Conservation (phyloP, 2,888 invertebrate genomes). For the Cephus runcator region DNA sequence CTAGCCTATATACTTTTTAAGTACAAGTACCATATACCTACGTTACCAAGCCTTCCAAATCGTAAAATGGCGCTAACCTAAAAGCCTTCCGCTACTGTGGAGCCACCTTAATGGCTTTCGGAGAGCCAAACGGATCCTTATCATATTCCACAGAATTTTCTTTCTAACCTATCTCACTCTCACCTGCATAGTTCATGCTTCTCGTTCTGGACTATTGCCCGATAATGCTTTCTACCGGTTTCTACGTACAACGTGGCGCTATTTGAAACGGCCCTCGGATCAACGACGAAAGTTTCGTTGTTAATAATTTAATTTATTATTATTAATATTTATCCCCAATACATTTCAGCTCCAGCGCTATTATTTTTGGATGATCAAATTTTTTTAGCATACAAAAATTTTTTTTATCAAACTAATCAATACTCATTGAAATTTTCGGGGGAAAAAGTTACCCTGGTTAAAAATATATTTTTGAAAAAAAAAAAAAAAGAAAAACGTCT, state of each 20-base stretch:
- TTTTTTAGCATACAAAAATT: not conserved
- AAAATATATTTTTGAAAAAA: slow-evolving; percentile 8
- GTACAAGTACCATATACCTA: not conserved
- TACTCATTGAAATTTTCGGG: slow-evolving; percentile 7
- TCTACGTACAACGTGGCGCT: not conserved
- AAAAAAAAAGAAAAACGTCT: slow-evolving; percentile 26
- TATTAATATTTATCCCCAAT: slow-evolving; percentile 22
- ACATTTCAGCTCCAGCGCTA: not conserved
- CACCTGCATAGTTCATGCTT: not conserved
- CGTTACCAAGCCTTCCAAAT: not conserved
- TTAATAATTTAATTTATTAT: too few relatives aligned
- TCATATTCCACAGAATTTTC: not conserved
- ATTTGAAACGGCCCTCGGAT: not conserved
- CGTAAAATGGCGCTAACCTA: not conserved
- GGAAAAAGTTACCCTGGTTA: too few relatives aligned
- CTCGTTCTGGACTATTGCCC: not conserved
- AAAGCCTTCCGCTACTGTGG: not conserved
- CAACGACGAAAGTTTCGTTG: too few relatives aligned
- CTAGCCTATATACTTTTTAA: not conserved
- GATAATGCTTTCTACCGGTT: not conserved
- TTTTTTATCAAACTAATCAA: not conserved
- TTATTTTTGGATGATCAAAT: not conserved
- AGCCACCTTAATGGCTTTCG: not conserved
- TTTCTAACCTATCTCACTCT: not conserved
- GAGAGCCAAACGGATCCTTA: not conserved